Evolutionary conservation across 2,888 invertebrate species (phyloP).

Genomic region (Caradrina clavipalpis): DNA sequence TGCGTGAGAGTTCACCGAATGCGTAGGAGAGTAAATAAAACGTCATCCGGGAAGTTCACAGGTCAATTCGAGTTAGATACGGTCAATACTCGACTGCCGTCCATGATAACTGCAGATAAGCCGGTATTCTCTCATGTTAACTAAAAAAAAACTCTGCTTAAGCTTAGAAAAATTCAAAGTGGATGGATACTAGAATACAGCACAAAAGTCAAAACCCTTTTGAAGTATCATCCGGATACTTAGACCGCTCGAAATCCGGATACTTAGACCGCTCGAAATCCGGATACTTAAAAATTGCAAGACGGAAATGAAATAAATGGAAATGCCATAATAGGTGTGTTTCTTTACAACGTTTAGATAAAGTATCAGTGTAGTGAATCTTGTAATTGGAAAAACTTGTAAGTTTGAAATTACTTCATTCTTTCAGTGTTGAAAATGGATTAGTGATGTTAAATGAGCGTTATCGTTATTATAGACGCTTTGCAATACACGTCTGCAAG

Average conservation of each 20-base stretch:
- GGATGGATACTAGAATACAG: no score
- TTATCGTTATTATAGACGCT: slow-evolving; percentile 13
- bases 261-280: not conserved
- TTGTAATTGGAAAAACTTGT: slow-evolving; percentile 60
- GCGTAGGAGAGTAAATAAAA: slow-evolving; percentile 14
- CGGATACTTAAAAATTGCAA: not conserved
- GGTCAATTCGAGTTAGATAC: slow-evolving; percentile 29
- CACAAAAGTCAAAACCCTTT: no score
- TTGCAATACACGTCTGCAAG: not conserved
- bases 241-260: not conserved
- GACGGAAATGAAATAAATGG: not conserved
- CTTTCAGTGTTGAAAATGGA: slow-evolving; percentile 49
- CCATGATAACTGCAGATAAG: slow-evolving; percentile 8
- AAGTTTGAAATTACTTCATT: slow-evolving; percentile 20
- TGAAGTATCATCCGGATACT: not conserved
- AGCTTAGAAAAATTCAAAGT: no score
- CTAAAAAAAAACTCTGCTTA: no score
- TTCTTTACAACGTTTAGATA: slow-evolving; percentile 10
- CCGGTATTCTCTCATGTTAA: not conserved
- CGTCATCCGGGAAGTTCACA: slow-evolving; percentile 30
- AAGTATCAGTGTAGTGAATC: slow-evolving; percentile 24
- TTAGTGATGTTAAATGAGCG: slow-evolving; percentile 37
- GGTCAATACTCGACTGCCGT: not conserved
- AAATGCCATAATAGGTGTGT: not conserved
- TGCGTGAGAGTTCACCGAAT: slow-evolving; percentile 4